A percentile compares a stretch with the other conserved stretches of the same genome.
Evolutionary conservation across 37 sponge, comb jelly and placozoan species (phyloP).

Genomic region (Mnemiopsis leidyi): DNA sequence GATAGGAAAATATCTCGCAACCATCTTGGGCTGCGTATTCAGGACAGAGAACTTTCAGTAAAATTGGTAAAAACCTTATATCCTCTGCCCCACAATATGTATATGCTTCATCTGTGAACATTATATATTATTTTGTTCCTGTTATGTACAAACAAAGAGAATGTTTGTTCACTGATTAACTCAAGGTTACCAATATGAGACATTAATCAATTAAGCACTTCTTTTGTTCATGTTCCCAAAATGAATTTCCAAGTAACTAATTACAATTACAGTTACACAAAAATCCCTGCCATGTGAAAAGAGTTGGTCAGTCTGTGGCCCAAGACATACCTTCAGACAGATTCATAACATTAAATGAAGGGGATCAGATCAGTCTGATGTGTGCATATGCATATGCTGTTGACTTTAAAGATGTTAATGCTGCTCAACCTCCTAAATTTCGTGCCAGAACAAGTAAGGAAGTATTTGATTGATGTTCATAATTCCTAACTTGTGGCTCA

Average conservation of each 20-base stretch:
- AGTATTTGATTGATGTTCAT: no score
- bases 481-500: no score
- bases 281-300: conserved; percentile 62
- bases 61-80: conserved; percentile 29
- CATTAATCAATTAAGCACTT: no score
- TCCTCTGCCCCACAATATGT: no score
- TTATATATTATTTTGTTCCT: no score
- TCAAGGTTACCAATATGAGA: no score
- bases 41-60: conserved; percentile 56
- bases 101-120: no score
- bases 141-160: no score
- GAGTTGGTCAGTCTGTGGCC: conserved; percentile 38
- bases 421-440: conserved; percentile 51
- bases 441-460: conserved; percentile 6
- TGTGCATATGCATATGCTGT: conserved; percentile 53
- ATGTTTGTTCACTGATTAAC: no score
- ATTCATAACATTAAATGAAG: conserved; percentile 29
- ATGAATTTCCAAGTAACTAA: neutral
- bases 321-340: conserved; percentile 45
- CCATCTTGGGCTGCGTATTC: conserved; percentile 42
- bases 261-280: conserved; percentile 36
- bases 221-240: neutral
- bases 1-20: conserved; percentile 54
- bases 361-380: conserved; percentile 54
- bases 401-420: conserved; percentile 34